Evolutionary conservation across 1,140 invertebrate genomes (phyloP), one percentile per base, ranked within the genome.

Genomic region (Polyergus mexicanus): DNA sequence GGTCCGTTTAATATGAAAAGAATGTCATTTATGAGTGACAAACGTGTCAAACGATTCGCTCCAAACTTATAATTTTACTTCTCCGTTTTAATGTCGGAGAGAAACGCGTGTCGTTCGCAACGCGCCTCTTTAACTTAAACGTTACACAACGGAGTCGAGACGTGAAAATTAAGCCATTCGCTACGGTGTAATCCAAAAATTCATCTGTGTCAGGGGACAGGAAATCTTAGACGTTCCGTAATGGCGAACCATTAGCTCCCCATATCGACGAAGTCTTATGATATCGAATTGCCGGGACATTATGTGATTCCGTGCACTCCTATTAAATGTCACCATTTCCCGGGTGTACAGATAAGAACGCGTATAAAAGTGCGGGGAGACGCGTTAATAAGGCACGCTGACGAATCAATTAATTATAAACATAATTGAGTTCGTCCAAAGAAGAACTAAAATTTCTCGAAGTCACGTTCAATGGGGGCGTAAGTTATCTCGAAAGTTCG

Each of bases 241-340:
- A 91, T 85, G 87, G 88, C 68, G 90, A 89, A 66, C 90, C 90
- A 91, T 91, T 91, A 91, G 87, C 84, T 51, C 47, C 62, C 69
- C 71, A 66, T 77, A 76, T 72, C 85, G 63, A 62, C 47, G 35
- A 58, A 65, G 77, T 86, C 62, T 77, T 63, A 25, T 51, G 87
- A 87, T 91, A 91, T 91, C 90, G 78, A 78, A 81, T 91, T 91
- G 87, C 90, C 76, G 63, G 85, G 68, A 89, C 89, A 87, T 88
- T 89, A 89, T 74, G 87, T 72, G 85, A 87, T 60, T 84, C 85
- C 54, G 60, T 78, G 85, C 88, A 51, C 44, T 89, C 88, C 85
- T 87, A 72, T 90, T 89, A 80, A 71, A 77, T 80, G 75, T 87
- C 80, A 89, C 78, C 71, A 75, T 58, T 68, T 68, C 51, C 32